Conservation (phyloP, 2,797 vertebrate genomes). For the Halcyon chelicuti region DNA sequence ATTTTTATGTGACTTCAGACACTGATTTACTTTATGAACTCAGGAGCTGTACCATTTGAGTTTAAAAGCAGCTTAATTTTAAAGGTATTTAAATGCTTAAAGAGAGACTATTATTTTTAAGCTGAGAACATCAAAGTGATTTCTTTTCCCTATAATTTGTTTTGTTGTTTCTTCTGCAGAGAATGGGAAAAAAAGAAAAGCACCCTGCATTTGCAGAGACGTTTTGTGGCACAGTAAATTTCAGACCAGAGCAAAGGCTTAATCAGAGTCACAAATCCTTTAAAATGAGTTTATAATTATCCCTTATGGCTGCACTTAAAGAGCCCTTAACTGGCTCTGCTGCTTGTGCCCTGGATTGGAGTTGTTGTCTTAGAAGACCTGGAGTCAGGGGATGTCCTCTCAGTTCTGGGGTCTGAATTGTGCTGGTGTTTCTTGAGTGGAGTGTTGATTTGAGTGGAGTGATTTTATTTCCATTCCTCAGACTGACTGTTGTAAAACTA, state of each 20-base stretch:
- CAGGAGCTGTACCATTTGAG: not conserved
- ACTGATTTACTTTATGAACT: slow-evolving; percentile 15
- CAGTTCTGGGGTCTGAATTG: not conserved
- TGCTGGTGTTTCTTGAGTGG: not conserved
- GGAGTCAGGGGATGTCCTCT: not conserved
- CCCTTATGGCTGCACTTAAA: not conserved
- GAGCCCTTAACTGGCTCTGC: not conserved
- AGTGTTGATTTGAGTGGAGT: not conserved
- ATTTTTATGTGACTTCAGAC: not conserved
- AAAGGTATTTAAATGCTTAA: slow-evolving; percentile 16
- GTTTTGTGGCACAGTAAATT: slow-evolving; percentile 19
- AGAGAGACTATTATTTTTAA: slow-evolving; percentile 32
- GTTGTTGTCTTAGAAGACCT: not conserved
- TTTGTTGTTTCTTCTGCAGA: not conserved
- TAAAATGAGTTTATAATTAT: not conserved
- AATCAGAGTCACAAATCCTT: not conserved
- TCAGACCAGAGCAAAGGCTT: slow-evolving; percentile 8
- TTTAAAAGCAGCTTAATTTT: slow-evolving; percentile 55
- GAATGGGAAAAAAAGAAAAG: not conserved
- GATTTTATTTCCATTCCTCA: not conserved
- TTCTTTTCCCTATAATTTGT: slow-evolving; percentile 16
- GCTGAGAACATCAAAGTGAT: slow-evolving; percentile 13
- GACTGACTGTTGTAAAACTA: not conserved
- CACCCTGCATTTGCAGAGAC: not conserved
- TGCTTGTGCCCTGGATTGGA: not conserved